Conservation (phyloP, 1,140 invertebrate genomes). For the Gryon sp. region DNA sequence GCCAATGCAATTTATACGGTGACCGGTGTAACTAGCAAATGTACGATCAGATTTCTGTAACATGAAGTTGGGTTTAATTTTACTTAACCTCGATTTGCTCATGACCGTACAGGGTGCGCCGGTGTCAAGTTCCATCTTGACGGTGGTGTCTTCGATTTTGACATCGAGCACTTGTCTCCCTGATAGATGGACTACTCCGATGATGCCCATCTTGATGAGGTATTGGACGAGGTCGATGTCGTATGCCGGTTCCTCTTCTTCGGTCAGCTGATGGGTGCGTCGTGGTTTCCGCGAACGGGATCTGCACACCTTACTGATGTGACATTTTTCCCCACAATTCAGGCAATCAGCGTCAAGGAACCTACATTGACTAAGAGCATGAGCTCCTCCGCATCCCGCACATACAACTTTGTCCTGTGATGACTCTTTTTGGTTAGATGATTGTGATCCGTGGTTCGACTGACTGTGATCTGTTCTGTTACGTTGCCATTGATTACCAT, state of each 20-base stretch:
- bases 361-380: conserved; percentile 16
- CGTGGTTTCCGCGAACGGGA: background rate
- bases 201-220: background rate
- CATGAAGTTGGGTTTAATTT: background rate
- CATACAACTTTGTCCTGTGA: background rate
- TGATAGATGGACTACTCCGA: background rate
- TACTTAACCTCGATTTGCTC: background rate
- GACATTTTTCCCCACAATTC: conserved; percentile 28
- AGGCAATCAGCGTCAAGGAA: conserved; percentile 19
- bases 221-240: too few species aligned
- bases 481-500: background rate
- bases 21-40: conserved; percentile 12
- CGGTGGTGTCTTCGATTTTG: conserved; percentile 10
- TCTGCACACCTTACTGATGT: conserved; percentile 17
- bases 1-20: conserved; percentile 21
- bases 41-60: conserved; percentile 6
- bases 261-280: conserved; percentile 1
- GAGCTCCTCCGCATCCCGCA: conserved; percentile 32
- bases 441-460: background rate
- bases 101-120: conserved; percentile 41
- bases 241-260: background rate
- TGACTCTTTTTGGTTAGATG: background rate
- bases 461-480: background rate
- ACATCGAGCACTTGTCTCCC: conserved; percentile 11
- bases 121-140: conserved; percentile 36